Conservation (phyloP, 2,113 vertebrate species). For the Bufo bufo region DNA sequence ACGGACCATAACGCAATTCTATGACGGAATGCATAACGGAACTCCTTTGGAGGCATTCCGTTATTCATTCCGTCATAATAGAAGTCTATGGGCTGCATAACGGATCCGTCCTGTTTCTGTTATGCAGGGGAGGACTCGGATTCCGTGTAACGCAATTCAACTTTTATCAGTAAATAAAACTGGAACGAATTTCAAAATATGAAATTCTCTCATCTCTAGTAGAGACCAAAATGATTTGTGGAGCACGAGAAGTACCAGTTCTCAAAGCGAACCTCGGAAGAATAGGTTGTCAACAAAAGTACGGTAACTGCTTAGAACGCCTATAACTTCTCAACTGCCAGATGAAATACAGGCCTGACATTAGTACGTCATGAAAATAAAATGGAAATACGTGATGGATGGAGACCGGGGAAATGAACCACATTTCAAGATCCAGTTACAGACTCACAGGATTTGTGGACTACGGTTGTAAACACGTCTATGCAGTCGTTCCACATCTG, state of each 20-base stretch:
- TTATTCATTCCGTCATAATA: too few species aligned
- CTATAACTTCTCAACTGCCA: background rate
- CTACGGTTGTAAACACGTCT: slow-evolving; percentile 3
- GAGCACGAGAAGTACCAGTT: background rate
- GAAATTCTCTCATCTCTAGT: too few species aligned
- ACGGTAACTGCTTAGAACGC: slow-evolving; percentile 7
- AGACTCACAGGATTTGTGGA: background rate
- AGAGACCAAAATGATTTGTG: slow-evolving; percentile 42
- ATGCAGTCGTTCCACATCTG: background rate
- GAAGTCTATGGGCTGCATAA: too few species aligned
- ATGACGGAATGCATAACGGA: too few species aligned
- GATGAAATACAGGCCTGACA: slow-evolving; percentile 27
- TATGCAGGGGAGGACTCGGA: too few species aligned
- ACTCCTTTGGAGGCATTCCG: too few species aligned
- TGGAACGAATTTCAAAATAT: too few species aligned
- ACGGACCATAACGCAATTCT: too few species aligned
- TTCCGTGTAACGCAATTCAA: too few species aligned
- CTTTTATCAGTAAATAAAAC: too few species aligned
- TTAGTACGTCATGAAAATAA: slow-evolving; percentile 32
- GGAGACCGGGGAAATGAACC: background rate
- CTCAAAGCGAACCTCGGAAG: slow-evolving; percentile 4
- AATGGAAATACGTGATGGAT: background rate
- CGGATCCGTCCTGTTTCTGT: too few species aligned
- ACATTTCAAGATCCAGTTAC: background rate
- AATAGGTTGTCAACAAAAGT: slow-evolving; percentile 23